phyloP scores from a whole-genome alignment of 53 echinoderm and acorn worm genomes.

The Temnopleurus reevesii region DNA sequence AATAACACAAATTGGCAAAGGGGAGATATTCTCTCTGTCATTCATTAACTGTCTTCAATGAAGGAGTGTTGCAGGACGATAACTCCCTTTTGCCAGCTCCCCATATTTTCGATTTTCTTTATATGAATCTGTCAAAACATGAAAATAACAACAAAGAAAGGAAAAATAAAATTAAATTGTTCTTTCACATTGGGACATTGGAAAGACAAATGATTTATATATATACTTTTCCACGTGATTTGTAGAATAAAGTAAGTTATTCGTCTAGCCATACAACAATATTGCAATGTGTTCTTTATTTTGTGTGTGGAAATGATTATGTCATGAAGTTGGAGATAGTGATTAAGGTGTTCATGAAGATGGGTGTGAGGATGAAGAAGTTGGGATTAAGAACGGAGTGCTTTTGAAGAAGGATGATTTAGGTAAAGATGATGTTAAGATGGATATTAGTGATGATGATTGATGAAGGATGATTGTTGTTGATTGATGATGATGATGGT shows the following conservation, averaged over 20 bases:
- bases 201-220: conserved; percentile 84
- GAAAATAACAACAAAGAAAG: not conserved
- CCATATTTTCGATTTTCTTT: not conserved
- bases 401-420: not conserved
- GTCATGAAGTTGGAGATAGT: not conserved
- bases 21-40: conserved; percentile 32
- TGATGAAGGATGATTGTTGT: too few species aligned
- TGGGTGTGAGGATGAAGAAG: not conserved
- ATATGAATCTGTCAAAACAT: conserved; percentile 40
- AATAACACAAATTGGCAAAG: not conserved
- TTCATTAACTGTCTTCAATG: conserved; percentile 12
- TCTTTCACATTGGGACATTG: conserved; percentile 40
- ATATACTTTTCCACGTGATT: conserved; percentile 99
- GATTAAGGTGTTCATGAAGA: not conserved
- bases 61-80: conserved; percentile 24
- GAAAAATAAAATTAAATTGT: conserved; percentile 42
- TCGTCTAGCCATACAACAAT: conserved; percentile 67
- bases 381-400: not conserved
- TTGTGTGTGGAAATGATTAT: not conserved
- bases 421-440: not conserved
- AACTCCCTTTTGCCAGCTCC: conserved; percentile 23
- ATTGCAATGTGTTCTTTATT: not conserved
- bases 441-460: too few species aligned
- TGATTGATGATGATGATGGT: not conserved
- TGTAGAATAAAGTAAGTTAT: conserved; percentile 99